Conservation (phyloP, 1,140 invertebrate species). For the Goniozus legneri region DNA sequence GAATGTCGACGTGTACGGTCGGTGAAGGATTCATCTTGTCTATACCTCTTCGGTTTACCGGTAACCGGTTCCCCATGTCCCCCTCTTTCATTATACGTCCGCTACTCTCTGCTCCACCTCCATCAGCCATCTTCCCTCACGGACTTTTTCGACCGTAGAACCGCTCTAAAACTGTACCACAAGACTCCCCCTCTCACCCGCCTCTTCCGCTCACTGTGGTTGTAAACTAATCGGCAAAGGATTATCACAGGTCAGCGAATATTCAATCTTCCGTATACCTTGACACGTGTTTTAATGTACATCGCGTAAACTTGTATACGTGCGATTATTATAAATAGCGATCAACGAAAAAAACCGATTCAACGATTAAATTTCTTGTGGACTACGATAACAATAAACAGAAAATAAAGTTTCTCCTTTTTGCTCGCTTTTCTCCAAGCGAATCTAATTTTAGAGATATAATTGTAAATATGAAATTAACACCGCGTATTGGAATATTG, state of each 20-base stretch:
- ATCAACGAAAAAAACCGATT: no score
- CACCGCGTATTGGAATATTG: no score
- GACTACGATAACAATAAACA: no score
- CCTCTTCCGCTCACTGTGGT: constrained; percentile 30
- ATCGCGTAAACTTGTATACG: no score
- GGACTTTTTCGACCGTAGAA: constrained; percentile 18
- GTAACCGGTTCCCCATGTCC: constrained; percentile 28
- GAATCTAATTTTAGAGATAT: no score
- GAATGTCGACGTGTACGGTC: no score
- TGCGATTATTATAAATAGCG: constrained; percentile 32
- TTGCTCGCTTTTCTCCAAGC: no score
- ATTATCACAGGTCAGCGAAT: constrained; percentile 43
- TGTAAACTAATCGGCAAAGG: constrained; percentile 45
- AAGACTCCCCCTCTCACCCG: no score
- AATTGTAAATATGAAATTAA: no score
- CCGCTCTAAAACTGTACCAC: constrained; percentile 24
- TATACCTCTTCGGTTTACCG: constrained; percentile 25
- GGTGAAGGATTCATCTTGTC: background rate
- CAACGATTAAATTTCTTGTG: no score
- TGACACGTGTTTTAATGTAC: no score
- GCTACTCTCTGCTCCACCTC: background rate
- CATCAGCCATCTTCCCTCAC: constrained; percentile 1
- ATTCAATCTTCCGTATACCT: constrained; percentile 39
- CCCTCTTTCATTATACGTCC: constrained; percentile 7
- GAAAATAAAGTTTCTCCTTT: no score